A percentile compares a stretch with the other conserved stretches of the same genome.
Evolutionary conservation across 2,113 vertebrate genomes (phyloP).

Genomic region (Pteropus alecto): DNA sequence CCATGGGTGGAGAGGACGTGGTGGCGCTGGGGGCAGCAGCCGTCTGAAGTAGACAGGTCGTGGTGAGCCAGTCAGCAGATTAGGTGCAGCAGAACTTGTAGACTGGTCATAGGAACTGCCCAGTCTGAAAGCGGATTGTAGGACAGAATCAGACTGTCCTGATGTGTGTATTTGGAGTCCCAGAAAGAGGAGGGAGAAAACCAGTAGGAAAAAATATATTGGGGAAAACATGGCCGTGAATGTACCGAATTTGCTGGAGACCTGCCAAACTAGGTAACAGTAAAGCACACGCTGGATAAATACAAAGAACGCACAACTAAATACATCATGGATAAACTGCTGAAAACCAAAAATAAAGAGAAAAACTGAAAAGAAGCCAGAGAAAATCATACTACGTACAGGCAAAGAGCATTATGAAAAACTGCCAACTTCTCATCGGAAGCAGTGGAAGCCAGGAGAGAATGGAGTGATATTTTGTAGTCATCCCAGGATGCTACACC

Average conservation of each 20-base stretch:
- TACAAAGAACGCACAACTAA: not conserved
- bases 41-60: too few relatives aligned
- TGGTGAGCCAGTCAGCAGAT: too few relatives aligned
- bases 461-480: accelerated
- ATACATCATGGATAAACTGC: too few relatives aligned
- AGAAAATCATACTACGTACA: accelerated
- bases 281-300: not conserved
- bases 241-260: not conserved
- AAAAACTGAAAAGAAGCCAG: too few relatives aligned
- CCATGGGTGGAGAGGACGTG: accelerated
- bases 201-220: not conserved
- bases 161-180: not conserved
- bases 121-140: not conserved
- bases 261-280: not conserved
- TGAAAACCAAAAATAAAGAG: not conserved
- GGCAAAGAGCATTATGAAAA: accelerated
- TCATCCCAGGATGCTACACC: not conserved
- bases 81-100: not conserved
- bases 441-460: accelerated
- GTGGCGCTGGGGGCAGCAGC: not conserved
- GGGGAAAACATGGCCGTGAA: not conserved
- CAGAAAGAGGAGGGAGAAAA: not conserved
- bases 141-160: too few relatives aligned
- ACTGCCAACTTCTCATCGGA: accelerated
- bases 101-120: too few relatives aligned